Base-by-base conservation (phyloP, 2,888 invertebrate species). In the Plusia festucae region DNA sequence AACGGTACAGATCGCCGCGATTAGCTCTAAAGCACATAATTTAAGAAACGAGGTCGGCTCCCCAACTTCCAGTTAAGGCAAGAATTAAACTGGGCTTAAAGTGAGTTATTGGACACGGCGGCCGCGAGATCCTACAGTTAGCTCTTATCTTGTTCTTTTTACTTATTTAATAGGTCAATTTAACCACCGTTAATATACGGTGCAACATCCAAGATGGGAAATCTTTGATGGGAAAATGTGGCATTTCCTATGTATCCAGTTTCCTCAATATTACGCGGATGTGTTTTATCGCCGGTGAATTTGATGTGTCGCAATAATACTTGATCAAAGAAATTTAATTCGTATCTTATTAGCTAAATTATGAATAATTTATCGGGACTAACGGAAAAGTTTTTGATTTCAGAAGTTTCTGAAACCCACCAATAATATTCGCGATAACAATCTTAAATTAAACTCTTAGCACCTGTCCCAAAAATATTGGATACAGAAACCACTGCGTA, bases 41-140 rank as follows among this genome's bases (percentile, higher is more conserved):
- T 78, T 78, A 78, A 81, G 79, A 68, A 81, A 81, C 62, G 70
- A 71, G 78, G 78, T 78, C 78, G 65, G 22, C 68, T 68, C 75
- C 68, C 74, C 57, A 73, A 67, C 66, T 67, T 67, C 56, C 71
- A 81, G 66, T 74, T 71, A 78, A 78, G 67, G 70, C 75, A 67
- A 74, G 78, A 81, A 78, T 78, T 81, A 78, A 78, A 78, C 68
- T 81, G 60, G 68, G 78, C 78, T 78, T 78, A 78, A 65, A 68
- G 81, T 78, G 78, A 78, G 61, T 81, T 78, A 78, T 78, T 81
- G 78, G 78, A 66, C 81, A 78, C 71, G 65, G 75, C 78, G 59
- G 57, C 65, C 75, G 67, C 74, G 67, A 67, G 65, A 80, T 68
- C 60, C 66, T 58, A 68, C 67, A 73, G 60, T 78, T 61, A 68